Evolutionary conservation across 2,888 invertebrate genomes (phyloP).

Genomic region (Acrobasis repandana): DNA sequence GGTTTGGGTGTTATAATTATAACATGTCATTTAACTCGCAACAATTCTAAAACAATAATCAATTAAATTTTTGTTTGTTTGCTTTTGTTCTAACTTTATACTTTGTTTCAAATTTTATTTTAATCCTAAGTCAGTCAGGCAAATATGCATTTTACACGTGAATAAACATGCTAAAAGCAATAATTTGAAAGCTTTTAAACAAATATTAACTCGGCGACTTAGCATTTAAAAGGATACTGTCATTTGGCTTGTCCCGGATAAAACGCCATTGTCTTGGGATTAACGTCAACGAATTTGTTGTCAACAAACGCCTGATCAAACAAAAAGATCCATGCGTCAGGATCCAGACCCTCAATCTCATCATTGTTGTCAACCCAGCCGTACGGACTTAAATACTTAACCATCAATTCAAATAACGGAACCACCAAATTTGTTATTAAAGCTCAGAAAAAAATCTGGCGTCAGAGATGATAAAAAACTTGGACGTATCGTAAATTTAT

Average conservation of each 20-base stretch:
- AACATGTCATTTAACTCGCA: no score
- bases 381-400: constrained; percentile 61
- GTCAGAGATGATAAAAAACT: constrained; percentile 20
- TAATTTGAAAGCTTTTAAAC: constrained; percentile 61
- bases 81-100: no score
- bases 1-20: not conserved
- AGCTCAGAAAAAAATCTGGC: constrained; percentile 41
- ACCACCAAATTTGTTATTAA: constrained; percentile 38
- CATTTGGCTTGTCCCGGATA: constrained; percentile 60
- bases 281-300: constrained; percentile 80
- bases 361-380: constrained; percentile 60
- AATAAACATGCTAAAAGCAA: constrained; percentile 47
- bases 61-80: no score
- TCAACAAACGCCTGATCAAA: constrained; percentile 81
- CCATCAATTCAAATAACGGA: constrained; percentile 50
- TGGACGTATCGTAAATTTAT: constrained; percentile 61
- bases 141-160: constrained; percentile 38
- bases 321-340: constrained; percentile 71
- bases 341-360: constrained; percentile 61
- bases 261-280: constrained; percentile 78
- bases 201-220: constrained; percentile 66
- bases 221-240: constrained; percentile 62
- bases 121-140: not conserved
- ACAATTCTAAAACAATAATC: no score
- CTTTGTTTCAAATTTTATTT: not conserved